phyloP scores from a whole-genome alignment of 2,113 vertebrate genomes.

The Nannospalax galili region DNA sequence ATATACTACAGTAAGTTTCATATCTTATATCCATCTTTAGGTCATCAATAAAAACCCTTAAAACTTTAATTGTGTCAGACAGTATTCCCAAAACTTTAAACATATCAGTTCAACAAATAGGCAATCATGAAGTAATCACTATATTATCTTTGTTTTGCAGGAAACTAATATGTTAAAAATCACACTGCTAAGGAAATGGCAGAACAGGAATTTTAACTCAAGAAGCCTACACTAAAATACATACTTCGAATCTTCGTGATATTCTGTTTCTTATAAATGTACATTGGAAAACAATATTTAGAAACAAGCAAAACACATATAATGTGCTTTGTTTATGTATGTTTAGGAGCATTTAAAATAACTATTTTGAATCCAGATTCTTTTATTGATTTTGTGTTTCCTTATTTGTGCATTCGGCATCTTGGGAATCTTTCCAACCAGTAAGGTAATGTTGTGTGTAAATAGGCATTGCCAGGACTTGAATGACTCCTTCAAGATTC shows the following conservation, averaged over 20 bases:
- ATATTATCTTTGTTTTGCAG: not conserved
- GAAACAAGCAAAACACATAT: not conserved
- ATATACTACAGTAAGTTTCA: not conserved
- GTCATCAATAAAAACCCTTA: slow-evolving; percentile 44
- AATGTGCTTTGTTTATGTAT: not conserved
- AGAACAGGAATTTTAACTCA: slow-evolving; percentile 12
- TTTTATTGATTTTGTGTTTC: not conserved
- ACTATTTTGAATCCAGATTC: not conserved
- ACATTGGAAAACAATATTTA: not conserved
- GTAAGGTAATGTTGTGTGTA: not conserved
- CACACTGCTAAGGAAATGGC: not conserved
- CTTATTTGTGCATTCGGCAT: not conserved
- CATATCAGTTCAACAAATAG: slow-evolving; percentile 55
- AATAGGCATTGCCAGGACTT: not conserved
- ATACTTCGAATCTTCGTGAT: not conserved
- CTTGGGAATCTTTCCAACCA: slow-evolving; percentile 28
- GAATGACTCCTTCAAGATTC: no score
- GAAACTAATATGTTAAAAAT: not conserved
- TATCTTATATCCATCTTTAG: slow-evolving; percentile 1
- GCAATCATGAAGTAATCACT: slow-evolving; percentile 18
- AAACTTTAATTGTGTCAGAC: not conserved
- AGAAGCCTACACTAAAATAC: not conserved
- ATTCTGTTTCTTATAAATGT: not conserved
- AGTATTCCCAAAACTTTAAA: slow-evolving; percentile 45
- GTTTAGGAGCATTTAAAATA: not conserved